Evolutionary conservation across 2,113 vertebrate genomes (phyloP).

Genomic region (Pteruthius melanotis): DNA sequence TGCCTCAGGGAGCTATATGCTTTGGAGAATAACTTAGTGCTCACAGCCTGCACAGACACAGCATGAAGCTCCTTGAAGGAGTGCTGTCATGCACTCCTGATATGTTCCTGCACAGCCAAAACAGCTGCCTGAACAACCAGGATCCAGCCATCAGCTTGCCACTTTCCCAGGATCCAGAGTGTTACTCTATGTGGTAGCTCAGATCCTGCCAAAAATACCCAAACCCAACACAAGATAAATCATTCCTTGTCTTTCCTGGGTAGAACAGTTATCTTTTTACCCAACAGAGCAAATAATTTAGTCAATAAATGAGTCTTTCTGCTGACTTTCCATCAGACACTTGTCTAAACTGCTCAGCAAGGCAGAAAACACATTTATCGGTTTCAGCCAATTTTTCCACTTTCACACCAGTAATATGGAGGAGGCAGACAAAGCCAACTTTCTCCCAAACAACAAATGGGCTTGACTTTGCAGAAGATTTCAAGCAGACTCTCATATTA

Average conservation of each 20-base stretch:
- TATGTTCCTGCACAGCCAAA: accelerated
- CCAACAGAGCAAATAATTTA: neutral
- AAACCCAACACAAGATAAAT: neutral
- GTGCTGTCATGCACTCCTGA: neutral
- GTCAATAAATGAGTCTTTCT: neutral
- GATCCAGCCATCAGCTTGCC: neutral
- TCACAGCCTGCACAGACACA: neutral
- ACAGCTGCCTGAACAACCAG: neutral
- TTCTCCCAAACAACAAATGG: neutral
- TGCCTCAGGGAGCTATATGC: neutral
- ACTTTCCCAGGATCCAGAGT: neutral
- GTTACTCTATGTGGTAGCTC: neutral
- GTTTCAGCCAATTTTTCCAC: neutral
- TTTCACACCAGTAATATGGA: neutral
- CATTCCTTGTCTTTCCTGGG: neutral
- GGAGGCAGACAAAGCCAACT: neutral
- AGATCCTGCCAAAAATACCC: neutral
- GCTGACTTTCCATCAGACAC: neutral
- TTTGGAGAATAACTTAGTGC: neutral
- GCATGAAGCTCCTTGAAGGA: neutral
- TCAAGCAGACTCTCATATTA: neutral
- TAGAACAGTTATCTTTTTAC: neutral
- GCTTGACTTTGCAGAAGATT: neutral
- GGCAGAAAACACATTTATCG: neutral
- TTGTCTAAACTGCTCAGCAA: neutral